Evolutionary conservation across 2,797 vertebrate genomes (phyloP).

Genomic region (Labroides dimidiatus): DNA sequence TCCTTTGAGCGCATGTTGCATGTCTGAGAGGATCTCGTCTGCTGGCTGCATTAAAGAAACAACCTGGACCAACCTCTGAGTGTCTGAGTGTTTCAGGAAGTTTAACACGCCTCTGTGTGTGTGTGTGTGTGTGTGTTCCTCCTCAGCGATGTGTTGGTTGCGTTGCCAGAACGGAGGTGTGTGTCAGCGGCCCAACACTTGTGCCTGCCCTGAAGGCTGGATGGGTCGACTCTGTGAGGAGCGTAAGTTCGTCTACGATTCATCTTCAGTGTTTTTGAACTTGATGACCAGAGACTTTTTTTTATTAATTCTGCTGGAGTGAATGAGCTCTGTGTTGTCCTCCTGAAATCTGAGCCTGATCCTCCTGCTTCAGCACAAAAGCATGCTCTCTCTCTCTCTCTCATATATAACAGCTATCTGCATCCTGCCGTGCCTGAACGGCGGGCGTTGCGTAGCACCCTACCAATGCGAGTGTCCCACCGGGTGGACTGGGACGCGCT

Average conservation of each 20-base stretch:
- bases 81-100: no score
- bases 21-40: not conserved
- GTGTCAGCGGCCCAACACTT: slow-evolving; percentile 94
- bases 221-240: slow-evolving; percentile 98
- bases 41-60: not conserved
- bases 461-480: slow-evolving; percentile 92
- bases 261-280: no score
- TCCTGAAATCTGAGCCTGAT: not conserved
- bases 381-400: not conserved
- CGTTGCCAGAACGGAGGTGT: slow-evolving; percentile 95
- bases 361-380: not conserved
- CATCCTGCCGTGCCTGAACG: slow-evolving; percentile 96
- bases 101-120: not conserved
- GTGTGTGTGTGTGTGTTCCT: slow-evolving; percentile 48
- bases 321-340: not conserved
- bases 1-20: slow-evolving; percentile 30
- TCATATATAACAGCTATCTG: slow-evolving; percentile 89
- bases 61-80: not conserved
- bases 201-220: slow-evolving; percentile 95
- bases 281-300: no score
- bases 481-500: slow-evolving; percentile 95
- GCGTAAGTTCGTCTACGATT: slow-evolving; percentile 85
- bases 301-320: no score
- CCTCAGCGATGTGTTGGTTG: slow-evolving; percentile 92
- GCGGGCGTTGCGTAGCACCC: slow-evolving; percentile 92